Evolutionary conservation across 2,113 vertebrate genomes (phyloP), one percentile per base, ranked within the genome.

Genomic region (Datnioides undecimradiatus): DNA sequence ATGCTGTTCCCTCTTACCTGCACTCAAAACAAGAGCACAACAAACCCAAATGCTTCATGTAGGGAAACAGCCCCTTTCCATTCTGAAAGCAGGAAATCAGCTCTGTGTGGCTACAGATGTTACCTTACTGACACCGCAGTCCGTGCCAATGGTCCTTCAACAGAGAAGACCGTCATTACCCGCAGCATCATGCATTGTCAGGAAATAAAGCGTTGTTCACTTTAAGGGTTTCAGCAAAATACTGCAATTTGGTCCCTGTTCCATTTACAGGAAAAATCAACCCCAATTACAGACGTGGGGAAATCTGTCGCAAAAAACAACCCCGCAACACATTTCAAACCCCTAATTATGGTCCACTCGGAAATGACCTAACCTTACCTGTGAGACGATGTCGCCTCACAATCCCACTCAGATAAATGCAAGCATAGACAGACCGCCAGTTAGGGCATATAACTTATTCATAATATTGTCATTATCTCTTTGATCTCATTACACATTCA

Each of bases 391-490:
- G 65, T n/a, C 12, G 6, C 45, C 62, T 76, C 72, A 55, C 45
- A 79, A 45, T 45, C 62, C 63, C 17, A 77, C 40, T 33, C 33
- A 12, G 36, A 66, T 31, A 19, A 78, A 68, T 12, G 0, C 66
- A 62, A 19, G 48, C 49, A 67, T 59, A 68, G 60, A 68, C 75
- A 76, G 43, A 19, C 68, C 17, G 27, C 62, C 75, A 76, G 52
- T 83, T 66, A 70, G 54, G 54, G 41, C 34, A 71, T 31, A 74
- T 86, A 29, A 81, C 43, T 85, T 82, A 87, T 88, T 88, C 66
- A 87, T 80, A 76, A 73, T 29, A 27, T 34, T 57, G 63, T 60
- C 68, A 84, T 68, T 66, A 76, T 83, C 63, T 29, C 40, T 78
- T 59, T 79, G 55, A 81, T 75, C 57, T 79, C 54, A 64, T 76